phyloP scores from a whole-genome alignment of 2,113 vertebrate genomes.

The Progne subis region DNA sequence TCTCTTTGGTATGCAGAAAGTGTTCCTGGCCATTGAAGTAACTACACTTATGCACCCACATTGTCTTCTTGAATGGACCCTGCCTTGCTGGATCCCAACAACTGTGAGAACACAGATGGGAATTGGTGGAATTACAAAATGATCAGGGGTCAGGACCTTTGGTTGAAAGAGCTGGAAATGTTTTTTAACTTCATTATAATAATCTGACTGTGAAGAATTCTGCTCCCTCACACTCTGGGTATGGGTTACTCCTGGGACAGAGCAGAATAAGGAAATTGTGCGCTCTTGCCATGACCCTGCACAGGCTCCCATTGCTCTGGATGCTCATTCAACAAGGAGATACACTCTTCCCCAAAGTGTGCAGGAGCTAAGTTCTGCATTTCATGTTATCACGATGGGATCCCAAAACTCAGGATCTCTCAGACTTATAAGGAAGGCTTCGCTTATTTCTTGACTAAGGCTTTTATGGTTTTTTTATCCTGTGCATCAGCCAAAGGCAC shows the following conservation, averaged over 20 bases:
- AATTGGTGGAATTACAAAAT: not conserved
- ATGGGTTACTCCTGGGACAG: not conserved
- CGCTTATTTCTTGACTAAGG: not conserved
- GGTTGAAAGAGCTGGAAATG: not conserved
- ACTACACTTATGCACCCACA: not conserved
- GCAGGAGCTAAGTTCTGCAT: not conserved
- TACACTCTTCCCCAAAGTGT: not conserved
- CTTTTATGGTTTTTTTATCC: not conserved
- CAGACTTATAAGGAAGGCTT: not conserved
- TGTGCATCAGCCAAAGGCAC: not conserved
- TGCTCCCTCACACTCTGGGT: not conserved
- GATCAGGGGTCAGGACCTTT: not conserved
- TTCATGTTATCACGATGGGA: not conserved
- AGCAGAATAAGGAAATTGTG: not conserved
- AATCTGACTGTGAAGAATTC: not conserved
- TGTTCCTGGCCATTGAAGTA: not conserved
- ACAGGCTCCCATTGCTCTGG: accelerated
- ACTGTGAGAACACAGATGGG: not conserved
- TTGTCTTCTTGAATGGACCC: not conserved
- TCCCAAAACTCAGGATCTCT: not conserved
- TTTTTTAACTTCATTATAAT: not conserved
- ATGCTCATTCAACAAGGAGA: not conserved
- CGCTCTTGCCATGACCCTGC: not conserved
- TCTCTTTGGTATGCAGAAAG: not conserved
- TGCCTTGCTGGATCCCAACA: not conserved